Percentiles rank a stretch among this genome's conserved stretches.
Evolutionary conservation across 2,888 invertebrate species (phyloP).

Genomic region (Mermis nigrescens): DNA sequence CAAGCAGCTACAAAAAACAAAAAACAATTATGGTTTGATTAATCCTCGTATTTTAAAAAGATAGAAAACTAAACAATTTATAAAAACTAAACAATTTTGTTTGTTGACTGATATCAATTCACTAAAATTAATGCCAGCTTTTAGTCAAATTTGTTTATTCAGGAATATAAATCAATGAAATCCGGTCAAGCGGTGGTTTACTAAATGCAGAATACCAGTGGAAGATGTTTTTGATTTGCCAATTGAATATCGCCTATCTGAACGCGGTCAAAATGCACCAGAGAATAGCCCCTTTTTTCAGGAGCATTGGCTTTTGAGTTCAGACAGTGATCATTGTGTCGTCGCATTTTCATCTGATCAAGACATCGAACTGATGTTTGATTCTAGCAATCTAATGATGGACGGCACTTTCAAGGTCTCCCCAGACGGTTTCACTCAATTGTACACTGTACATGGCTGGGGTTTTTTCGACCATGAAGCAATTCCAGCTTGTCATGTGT

Average conservation of each 20-base stretch:
- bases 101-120: too few species aligned
- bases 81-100: too few species aligned
- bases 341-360: background rate
- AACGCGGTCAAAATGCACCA: background rate
- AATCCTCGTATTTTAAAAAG: too few species aligned
- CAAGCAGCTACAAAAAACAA: too few species aligned
- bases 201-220: background rate
- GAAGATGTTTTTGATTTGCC: background rate
- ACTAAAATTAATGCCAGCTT: too few species aligned
- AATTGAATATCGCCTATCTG: background rate
- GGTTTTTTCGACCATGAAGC: background rate
- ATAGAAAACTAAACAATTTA: too few species aligned
- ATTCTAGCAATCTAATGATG: background rate
- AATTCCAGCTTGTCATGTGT: background rate
- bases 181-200: background rate
- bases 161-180: background rate
- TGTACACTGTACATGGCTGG: background rate
- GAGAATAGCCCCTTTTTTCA: background rate
- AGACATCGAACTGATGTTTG: background rate
- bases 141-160: too few species aligned
- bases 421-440: conserved; percentile 1
- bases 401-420: conserved; percentile 2
- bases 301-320: background rate
- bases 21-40: too few species aligned
- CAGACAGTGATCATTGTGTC: background rate